Conservation (phyloP, 2,113 vertebrate species). For the Panurus biarmicus region DNA sequence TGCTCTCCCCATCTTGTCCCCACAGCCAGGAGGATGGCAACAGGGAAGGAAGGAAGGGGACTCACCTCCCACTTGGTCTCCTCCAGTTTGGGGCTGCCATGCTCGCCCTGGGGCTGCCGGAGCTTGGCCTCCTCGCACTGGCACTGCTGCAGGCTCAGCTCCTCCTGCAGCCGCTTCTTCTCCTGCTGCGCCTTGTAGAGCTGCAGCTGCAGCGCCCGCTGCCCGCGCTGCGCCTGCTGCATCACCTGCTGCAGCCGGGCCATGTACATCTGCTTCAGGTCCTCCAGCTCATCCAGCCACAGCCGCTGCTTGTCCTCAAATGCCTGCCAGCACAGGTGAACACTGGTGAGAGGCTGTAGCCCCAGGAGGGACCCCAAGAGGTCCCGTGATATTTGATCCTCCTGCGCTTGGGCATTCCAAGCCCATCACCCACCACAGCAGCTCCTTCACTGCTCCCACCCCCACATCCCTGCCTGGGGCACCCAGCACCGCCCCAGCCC, state of each 20-base stretch:
- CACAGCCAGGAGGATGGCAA: neutral
- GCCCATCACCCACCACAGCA: rapidly evolving
- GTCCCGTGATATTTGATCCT: neutral
- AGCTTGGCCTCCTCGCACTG: conserved; percentile 65
- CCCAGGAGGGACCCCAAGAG: neutral
- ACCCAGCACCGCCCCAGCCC: neutral
- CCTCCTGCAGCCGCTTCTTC: conserved; percentile 84
- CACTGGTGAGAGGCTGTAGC: neutral
- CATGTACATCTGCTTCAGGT: conserved; percentile 89
- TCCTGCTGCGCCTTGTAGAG: conserved; percentile 92
- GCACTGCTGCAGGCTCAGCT: conserved; percentile 75
- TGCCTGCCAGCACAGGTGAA: conserved; percentile 65
- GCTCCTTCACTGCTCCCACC: neutral
- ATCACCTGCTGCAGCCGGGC: conserved; percentile 88
- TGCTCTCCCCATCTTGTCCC: rapidly evolving
- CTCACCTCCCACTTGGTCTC: conserved; percentile 94
- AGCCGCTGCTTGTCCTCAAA: conserved; percentile 92
- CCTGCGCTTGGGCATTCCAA: rapidly evolving
- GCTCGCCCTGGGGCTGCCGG: conserved; percentile 57
- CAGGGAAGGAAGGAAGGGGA: neutral
- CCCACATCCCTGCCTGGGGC: neutral
- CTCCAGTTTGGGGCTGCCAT: conserved; percentile 76
- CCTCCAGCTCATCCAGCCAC: conserved; percentile 90
- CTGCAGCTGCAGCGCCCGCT: conserved; percentile 88
- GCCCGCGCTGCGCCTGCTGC: conserved; percentile 89